Evolutionary conservation across 2,888 invertebrate genomes (phyloP), one percentile per base, ranked within the genome.

Genomic region (Agriopis leucophaearia): DNA sequence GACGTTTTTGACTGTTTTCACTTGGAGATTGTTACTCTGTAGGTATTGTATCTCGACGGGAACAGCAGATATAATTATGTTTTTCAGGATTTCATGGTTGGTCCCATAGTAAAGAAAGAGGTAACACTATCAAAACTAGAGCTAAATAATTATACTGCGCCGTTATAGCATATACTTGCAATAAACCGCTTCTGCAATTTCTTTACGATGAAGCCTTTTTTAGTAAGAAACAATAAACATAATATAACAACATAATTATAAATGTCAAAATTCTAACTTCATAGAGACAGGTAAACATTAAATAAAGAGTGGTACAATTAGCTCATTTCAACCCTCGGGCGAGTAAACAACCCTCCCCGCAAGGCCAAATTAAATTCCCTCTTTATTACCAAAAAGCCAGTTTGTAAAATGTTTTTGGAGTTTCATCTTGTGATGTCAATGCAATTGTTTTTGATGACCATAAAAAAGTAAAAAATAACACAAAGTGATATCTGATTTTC

Each of bases 291-390:
- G 50, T 61, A 38, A 66, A 66, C 59, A 62, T 47, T 62, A 62
- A 66, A 66, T 62, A 57, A 54, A 45, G 45, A 54, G 60, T 42
- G 47, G 12, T 18, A 58, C 52, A 66, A 66, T 66, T 57, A 66
- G 51, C 66, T 66, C 61, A 18, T 66, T 66, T 36, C 40, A 54
- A 35, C 51, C 62, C 57, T 13, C 27, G 45, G 48, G 15, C 38
- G 42, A 15, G 60, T 48, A 66, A 69, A 69, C 66, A 57, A 54
- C 56, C 68, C 66, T 47, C 51, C 56, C 66, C 61, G 66, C 65
- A 55, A 64, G 70, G 64, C 65, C 50, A 60, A 69, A 70, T 73
- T 66, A 69, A 69, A 73, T 72, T 35, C 59, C 51, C 68, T 55
- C 68, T 65, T 65, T 66, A 69, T 63, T 60, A 47, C n/a, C 62